Evolutionary conservation across 2,888 invertebrate genomes (phyloP), one percentile per base, ranked within the genome.

Genomic region (Caradrina clavipalpis): DNA sequence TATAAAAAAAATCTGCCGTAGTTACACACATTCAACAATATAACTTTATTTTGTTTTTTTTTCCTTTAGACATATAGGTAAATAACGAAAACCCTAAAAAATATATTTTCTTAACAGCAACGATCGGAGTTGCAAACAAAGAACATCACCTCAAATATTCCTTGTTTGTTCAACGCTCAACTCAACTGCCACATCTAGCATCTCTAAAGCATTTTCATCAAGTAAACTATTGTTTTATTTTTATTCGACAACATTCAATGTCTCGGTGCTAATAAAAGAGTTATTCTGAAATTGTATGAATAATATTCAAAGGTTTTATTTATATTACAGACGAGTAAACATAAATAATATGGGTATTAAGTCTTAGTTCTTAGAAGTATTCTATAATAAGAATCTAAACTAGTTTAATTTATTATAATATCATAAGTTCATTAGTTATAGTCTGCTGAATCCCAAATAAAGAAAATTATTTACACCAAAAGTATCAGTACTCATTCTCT

Each of bases 241-340:
- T 92, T 91, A 87, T 93, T 92, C 83, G 73, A 74, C 72, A 81
- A 77, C 75, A 71, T 85, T 89, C 90, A 91, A 91, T 90, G 90
- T 86, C 87, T 89, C 81, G 82, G 70, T 84, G 68, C 82, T 61
- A 55, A 49, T 21, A 21, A 71, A 67, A 69, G 89, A n/a, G 81
- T 70, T 69, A 93, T 92, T 93, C 93, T 89, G 75, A 81, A 84
- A 87, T 51, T 4, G 55, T 71, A 64, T 54, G 3, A 10, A 54
- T 31, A 26, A 4, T 6, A 31, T 26, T 51, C 1, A 11, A 0
- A 45, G 2, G 17, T 17, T 17, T 17, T 6, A 45, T 45, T 45
- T 17, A 17, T 13, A 42, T 7, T 2, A 45, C 17, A 15, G 45
- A 45, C 4, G 5, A 17, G 6, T 4, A 45, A 45, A 45, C 45